phyloP scores from a whole-genome alignment of 1,140 invertebrate genomes.

The Nymphalis io region DNA sequence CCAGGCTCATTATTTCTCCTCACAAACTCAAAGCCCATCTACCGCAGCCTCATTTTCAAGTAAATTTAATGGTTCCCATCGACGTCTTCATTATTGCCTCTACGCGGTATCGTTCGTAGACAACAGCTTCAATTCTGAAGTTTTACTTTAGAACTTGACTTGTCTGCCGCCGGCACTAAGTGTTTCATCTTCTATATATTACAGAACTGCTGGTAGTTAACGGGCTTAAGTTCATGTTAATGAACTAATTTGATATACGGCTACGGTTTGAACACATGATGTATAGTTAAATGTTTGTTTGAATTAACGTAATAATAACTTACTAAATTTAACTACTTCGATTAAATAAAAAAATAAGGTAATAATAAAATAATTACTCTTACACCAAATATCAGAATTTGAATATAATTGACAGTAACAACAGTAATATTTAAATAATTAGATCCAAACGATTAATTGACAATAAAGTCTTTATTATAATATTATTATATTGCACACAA shows the following conservation, averaged over 20 bases:
- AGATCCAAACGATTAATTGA: too few relatives aligned
- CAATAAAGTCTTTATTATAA: too few relatives aligned
- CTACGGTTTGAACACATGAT: neutral
- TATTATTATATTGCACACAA: too few relatives aligned
- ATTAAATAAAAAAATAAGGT: too few relatives aligned
- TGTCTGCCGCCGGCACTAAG: neutral
- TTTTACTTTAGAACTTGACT: slow-evolving; percentile 1
- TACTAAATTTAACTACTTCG: too few relatives aligned
- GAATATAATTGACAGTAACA: too few relatives aligned
- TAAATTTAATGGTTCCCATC: slow-evolving; percentile 9
- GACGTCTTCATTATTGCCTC: slow-evolving; percentile 5
- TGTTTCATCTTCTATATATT: slow-evolving; percentile 5
- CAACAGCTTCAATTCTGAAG: slow-evolving; percentile 7
- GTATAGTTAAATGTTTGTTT: neutral
- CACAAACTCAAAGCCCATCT: slow-evolving; percentile 5
- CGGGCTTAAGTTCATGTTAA: slow-evolving; percentile 1
- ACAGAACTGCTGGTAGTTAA: slow-evolving; percentile 2
- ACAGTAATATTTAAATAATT: too few relatives aligned
- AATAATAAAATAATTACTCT: too few relatives aligned
- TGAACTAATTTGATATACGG: neutral
- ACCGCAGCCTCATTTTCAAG: slow-evolving; percentile 9
- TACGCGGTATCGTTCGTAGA: neutral
- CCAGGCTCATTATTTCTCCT: slow-evolving; percentile 1
- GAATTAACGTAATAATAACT: neutral
- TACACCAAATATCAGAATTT: too few relatives aligned